Evolutionary conservation across 2,888 invertebrate genomes (phyloP).

Genomic region (Pegoplata infirma): DNA sequence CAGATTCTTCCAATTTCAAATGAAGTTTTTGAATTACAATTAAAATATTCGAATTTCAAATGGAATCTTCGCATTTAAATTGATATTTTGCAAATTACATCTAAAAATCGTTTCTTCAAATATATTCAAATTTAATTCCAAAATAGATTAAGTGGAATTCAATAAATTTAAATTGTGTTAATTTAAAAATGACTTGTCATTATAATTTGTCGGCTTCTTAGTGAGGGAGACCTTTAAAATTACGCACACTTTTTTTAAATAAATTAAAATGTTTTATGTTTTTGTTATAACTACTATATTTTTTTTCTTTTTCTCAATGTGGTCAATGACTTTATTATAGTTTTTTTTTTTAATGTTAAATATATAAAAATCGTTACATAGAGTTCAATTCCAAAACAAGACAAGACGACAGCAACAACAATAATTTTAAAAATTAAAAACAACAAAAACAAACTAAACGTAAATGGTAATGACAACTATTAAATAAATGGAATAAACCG

Average conservation of each 20-base stretch:
- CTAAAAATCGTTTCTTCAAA: too few species aligned
- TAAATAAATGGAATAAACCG: conserved; percentile 1
- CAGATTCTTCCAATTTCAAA: too few species aligned
- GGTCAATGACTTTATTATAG: conserved; percentile 34
- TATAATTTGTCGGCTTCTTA: not conserved
- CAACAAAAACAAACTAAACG: conserved; percentile 5
- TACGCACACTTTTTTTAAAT: not conserved
- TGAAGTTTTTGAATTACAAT: too few species aligned
- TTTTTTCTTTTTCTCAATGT: conserved; percentile 2
- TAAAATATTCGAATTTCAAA: too few species aligned
- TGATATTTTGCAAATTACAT: too few species aligned
- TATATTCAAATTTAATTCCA: too few species aligned
- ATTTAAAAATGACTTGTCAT: conserved; percentile 15
- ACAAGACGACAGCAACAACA: conserved; percentile 11
- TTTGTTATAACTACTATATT: too few species aligned
- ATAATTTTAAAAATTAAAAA: too few species aligned
- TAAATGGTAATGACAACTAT: conserved; percentile 46
- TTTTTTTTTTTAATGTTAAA: conserved; percentile 3
- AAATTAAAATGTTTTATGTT: not conserved
- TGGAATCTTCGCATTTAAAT: too few species aligned
- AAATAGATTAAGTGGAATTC: too few species aligned
- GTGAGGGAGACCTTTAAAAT: conserved; percentile 15
- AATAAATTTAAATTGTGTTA: too few species aligned
- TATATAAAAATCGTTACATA: conserved; percentile 22
- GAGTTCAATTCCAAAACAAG: conserved; percentile 28